Base-by-base conservation (phyloP, 1,140 invertebrate genomes). In the Magallana ariakensis region DNA sequence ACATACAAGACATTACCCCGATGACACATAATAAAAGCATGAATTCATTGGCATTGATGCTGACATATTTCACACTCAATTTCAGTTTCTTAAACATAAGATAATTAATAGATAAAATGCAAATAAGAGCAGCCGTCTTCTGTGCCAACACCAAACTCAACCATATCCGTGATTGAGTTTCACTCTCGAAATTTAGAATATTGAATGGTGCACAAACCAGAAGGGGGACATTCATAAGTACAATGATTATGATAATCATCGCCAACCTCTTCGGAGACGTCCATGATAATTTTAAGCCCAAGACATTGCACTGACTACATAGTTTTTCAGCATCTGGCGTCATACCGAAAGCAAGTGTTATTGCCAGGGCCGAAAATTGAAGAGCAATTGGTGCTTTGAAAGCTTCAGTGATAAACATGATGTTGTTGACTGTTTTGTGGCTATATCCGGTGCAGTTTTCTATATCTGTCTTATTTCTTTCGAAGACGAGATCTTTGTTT, bases 11-110 rank as follows among this genome's bases (percentile, higher is more conserved):
- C 8, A 26, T 26, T 13, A 33, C n/a, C 9, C 19, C 66, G 7
- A 70, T 26, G 4, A 19, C 13, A 70, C 66, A 9, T 4, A 70
- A 9, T 9, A 70, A 26, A 70, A 70, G 66, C 7, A 22, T 13
- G 13, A 22, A 10, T 70, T 70, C 66, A 13, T 70, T 22, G n/a
- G 22, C 19, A 70, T 70, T 70, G 8, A 70, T 4, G 19, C 11
- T 22, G 1, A 70, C 6, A 70, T 70, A 11, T 70, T 26, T 70
- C 13, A 70, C 66, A 11, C 7, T 26, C 13, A 70, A 26, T 26
- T 70, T 70, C 66, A 70, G 66, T 70, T 70, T 70, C 19, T 70
- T 70, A 13, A 70, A 70, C 11, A 70, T 70, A 6, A 22, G 22
- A 26, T 70, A 70, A 70, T 46, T 70, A 26, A 70, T 33, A 26